Conservation (phyloP, 2,888 invertebrate species). For the Rutpela maculata region DNA sequence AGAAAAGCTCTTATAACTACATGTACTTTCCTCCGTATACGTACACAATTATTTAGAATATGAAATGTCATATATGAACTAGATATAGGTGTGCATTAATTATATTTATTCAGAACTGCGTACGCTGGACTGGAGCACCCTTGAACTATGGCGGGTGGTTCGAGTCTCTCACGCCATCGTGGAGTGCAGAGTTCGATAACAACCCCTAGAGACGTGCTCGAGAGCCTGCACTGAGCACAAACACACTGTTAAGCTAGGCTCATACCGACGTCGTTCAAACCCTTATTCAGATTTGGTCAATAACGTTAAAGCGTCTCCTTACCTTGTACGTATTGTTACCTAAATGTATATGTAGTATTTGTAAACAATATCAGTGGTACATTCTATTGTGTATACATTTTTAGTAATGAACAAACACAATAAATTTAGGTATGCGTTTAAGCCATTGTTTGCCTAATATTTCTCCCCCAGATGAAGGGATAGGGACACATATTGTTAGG, state of each 20-base stretch:
- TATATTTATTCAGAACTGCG: conserved; percentile 61
- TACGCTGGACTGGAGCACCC: conserved; percentile 54
- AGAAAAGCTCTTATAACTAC: background rate
- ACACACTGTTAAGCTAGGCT: conserved; percentile 44
- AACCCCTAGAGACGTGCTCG: conserved; percentile 64
- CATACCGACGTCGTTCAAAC: conserved; percentile 19
- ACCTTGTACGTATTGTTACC: conserved; percentile 42
- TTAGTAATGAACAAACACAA: conserved; percentile 58
- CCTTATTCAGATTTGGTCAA: conserved; percentile 44
- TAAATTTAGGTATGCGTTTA: conserved; percentile 58
- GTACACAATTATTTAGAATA: conserved; percentile 4
- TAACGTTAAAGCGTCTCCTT: conserved; percentile 37
- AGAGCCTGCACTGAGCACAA: conserved; percentile 58
- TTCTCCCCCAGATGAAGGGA: conserved; percentile 37
- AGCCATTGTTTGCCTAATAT: conserved; percentile 53
- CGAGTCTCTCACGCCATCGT: conserved; percentile 59
- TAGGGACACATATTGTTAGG: background rate
- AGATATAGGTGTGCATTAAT: conserved; percentile 56
- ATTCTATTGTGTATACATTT: conserved; percentile 48
- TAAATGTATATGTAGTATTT: conserved; percentile 44
- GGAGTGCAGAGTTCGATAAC: conserved; percentile 59
- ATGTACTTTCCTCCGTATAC: background rate
- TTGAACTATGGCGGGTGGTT: conserved; percentile 57
- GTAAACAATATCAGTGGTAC: conserved; percentile 40
- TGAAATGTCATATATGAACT: conserved; percentile 1